Base-by-base conservation (phyloP, 2,797 vertebrate genomes). In the Falco peregrinus region DNA sequence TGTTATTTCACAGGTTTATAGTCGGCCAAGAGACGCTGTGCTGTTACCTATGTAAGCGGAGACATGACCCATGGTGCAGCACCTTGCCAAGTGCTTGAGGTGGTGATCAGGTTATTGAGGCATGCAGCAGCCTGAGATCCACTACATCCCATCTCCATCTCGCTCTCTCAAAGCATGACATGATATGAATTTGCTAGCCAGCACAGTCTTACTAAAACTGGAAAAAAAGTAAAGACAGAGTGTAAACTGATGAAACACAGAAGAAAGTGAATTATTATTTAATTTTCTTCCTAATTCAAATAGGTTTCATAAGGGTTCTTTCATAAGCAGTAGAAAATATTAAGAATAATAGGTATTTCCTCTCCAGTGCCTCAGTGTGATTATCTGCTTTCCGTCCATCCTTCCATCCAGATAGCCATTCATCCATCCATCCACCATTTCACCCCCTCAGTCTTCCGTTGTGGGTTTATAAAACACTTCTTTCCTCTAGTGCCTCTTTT, bases 21-120 rank as follows among this genome's bases (percentile, higher is more conserved):
- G 28, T 61, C 10, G 56, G n/a, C 9, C 48, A 80, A 51, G 24
- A 48, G 21, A 18, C 7, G 2, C 6, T 85, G 26, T 24, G 7
- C 21, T 81, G 16, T 6, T 45, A 33, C 4, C 3, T 50, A 20
- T 47, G n/a, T 48, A 48, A 63, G 20, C 19, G 45, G 43, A 74
- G 3, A 19, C 13, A 10, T 25, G 35, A 11, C 0, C 0, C 6
- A 3, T 13, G 25, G 4, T 37, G 28, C 17, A 64, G 13, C 9
- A 63, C 15, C 8, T 24, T 61, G 41, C 37, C 29, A 21, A 10
- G 37, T 31, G 8, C 5, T 28, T 5, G 3, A 45, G 2, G 7
- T 47, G 6, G 11, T 76, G 21, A 6, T 63, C 17, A 68, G 19
- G 8, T 26, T 84, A 64, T 7, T 51, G 31, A 75, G 22, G 4